Evolutionary conservation across 2,113 vertebrate species (phyloP).

Genomic region (Sylvia atricapilla): DNA sequence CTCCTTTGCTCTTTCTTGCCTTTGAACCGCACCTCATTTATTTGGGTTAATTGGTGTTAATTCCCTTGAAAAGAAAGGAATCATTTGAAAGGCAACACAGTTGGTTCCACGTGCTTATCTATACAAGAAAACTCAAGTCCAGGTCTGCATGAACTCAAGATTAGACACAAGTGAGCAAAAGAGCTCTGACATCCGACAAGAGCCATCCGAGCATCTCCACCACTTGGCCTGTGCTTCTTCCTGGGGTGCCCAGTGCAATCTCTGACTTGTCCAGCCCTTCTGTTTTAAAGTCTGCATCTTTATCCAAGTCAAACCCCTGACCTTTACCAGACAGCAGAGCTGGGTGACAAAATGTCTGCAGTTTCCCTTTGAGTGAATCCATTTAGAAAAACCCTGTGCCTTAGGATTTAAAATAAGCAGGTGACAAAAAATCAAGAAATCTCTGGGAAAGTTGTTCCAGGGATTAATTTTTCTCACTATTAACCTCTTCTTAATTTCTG

Average conservation of each 20-base stretch:
- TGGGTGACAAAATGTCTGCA: background rate
- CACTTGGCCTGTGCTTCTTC: background rate
- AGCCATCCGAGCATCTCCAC: background rate
- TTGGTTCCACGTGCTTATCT: background rate
- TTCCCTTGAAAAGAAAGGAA: background rate
- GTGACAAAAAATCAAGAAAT: background rate
- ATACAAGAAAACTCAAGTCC: background rate
- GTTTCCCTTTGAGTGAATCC: background rate
- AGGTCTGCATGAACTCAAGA: background rate
- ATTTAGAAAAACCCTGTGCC: accelerated
- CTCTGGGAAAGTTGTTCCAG: background rate
- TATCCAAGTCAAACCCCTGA: background rate
- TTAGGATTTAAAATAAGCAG: background rate
- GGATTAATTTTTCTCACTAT: background rate
- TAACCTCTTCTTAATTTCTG: background rate
- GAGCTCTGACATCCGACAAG: background rate
- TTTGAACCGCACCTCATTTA: background rate
- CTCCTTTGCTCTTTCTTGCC: background rate
- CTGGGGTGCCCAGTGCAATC: background rate
- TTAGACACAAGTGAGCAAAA: background rate
- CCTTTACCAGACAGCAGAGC: background rate
- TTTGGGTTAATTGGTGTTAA: background rate
- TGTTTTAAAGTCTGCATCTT: background rate
- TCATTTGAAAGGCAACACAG: background rate
- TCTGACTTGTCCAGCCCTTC: background rate